Evolutionary conservation across 64 coral and sea anemone genomes (phyloP).

Genomic region (Stichodactyla mertensii): DNA sequence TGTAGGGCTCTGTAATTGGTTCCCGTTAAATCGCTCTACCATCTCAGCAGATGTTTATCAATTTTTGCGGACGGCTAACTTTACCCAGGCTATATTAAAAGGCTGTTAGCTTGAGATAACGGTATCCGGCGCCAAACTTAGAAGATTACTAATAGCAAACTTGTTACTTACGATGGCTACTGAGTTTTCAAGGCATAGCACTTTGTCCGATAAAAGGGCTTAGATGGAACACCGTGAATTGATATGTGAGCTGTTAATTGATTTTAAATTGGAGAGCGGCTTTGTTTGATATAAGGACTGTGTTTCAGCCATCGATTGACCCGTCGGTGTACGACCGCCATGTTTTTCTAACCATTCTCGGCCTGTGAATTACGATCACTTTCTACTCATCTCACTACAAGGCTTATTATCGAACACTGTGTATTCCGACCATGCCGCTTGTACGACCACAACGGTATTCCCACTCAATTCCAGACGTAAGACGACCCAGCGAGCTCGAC

Average conservation of each 20-base stretch:
- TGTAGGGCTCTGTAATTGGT: background rate
- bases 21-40: background rate
- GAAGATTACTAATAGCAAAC: slow-evolving; percentile 16
- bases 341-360: background rate
- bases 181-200: background rate
- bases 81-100: background rate
- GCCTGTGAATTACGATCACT: background rate
- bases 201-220: too few relatives aligned
- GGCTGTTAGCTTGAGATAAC: slow-evolving; percentile 9
- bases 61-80: background rate
- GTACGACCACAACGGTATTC: too few relatives aligned
- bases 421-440: too few relatives aligned
- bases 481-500: too few relatives aligned
- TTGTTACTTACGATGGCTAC: background rate
- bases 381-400: too few relatives aligned
- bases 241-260: background rate
- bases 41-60: background rate
- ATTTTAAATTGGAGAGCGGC: background rate
- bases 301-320: background rate
- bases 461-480: too few relatives aligned
- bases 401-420: too few relatives aligned
- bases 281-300: background rate
- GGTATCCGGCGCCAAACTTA: background rate
- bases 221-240: background rate
- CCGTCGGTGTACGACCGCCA: background rate